Evolutionary conservation across 2,888 invertebrate species (phyloP), one percentile per base, ranked within the genome.

Genomic region (Catocala fraxini): DNA sequence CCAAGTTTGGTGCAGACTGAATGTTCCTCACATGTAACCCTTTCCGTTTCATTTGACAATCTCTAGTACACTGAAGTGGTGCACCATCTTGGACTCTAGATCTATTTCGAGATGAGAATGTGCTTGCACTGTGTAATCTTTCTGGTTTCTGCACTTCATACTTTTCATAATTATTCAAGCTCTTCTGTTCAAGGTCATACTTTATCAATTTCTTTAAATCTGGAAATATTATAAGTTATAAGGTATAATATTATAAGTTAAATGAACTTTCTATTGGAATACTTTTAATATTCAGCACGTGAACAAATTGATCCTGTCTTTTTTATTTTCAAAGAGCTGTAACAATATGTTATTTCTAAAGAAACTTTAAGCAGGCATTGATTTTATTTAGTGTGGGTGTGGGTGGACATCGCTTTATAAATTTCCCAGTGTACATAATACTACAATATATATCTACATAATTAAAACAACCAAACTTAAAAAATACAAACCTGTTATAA

Each of bases 201-300:
- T 96, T 96, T 39, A 96, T 96, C 6, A 96, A 84, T 72, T 95
- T 95, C 82, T 96, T 97, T 55, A 97, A 89, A 90, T 97, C 97
- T 97, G 84, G 53, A 92, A 82, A 25, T 12, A 25, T 25, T 25
- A 25, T 3, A 25, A 25, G 25, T 25, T 25, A 25, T n/a, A n/a
- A n/a, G n/a, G n/a, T 15, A 1, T 15, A 15, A 15, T 15, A 15
- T 1, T 15, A 15, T 3, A 25, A 25, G 25, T 25, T 25, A 25
- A 25, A 25, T 25, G 25, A 25, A 25, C 25, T 25, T 25, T 25
- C 25, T 25, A 25, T 25, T 25, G 25, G 4, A 25, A 25, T 25
- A 25, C 25, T 25, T 25, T 25, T 25, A 25, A 1, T 25, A 25
- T 25, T 25, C 25, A 25, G 4, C 25, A 25, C 25, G 25, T 25